Evolutionary conservation across 2,113 vertebrate genomes (phyloP).

Genomic region (Talpa occidentalis): DNA sequence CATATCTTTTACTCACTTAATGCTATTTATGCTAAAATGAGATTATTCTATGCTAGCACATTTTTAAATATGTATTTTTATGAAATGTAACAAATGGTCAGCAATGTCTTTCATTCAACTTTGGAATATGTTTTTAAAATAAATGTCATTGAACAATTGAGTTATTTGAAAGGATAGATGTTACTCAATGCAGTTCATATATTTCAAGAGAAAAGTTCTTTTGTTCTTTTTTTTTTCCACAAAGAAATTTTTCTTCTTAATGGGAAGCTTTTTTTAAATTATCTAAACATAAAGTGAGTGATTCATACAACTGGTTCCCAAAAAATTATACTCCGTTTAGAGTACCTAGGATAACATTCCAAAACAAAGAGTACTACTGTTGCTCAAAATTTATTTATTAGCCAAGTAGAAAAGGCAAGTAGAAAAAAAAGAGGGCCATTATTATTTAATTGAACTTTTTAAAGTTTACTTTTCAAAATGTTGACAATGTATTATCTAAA

Average conservation of each 20-base stretch:
- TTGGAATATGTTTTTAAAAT: neutral
- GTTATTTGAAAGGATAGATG: neutral
- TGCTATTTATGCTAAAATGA: neutral
- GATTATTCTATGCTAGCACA: neutral
- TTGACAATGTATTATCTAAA: neutral
- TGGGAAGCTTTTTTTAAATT: neutral
- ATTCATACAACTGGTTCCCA: neutral
- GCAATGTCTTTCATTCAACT: neutral
- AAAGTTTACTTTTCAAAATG: neutral
- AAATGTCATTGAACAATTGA: neutral
- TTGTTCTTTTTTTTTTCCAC: neutral
- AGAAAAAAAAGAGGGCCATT: neutral
- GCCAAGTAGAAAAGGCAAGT: neutral
- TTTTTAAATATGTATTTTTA: neutral
- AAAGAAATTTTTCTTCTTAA: too few species aligned
- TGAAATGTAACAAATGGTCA: neutral
- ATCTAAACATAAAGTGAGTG: neutral
- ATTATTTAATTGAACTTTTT: neutral
- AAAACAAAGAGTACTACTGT: neutral
- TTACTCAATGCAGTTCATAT: neutral
- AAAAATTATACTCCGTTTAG: neutral
- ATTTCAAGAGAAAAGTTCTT: neutral
- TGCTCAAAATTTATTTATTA: neutral
- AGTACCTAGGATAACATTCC: neutral
- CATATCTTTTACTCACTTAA: neutral